Evolutionary conservation across 2,797 vertebrate genomes (phyloP).

Genomic region (Helicolenus hilgendorfi): DNA sequence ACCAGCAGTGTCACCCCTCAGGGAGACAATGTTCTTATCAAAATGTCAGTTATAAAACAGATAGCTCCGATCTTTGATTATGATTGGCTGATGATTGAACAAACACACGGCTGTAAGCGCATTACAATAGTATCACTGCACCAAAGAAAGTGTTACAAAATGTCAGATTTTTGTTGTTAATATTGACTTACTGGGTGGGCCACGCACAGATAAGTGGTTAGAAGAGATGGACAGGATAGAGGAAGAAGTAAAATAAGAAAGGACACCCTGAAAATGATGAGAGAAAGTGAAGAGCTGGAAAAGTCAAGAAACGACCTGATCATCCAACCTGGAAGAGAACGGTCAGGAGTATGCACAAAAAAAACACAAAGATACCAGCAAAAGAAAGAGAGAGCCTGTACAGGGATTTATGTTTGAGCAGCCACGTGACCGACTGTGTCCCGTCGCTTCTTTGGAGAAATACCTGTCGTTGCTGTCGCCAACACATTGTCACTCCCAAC

Average conservation of each 20-base stretch:
- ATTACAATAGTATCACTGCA: neutral
- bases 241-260: neutral
- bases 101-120: neutral
- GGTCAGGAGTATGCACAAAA: neutral
- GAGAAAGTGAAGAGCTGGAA: neutral
- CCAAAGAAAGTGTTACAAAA: neutral
- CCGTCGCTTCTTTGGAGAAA: no score
- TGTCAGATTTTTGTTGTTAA: neutral
- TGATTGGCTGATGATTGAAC: neutral
- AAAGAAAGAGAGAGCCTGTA: neutral
- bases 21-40: conserved; percentile 4
- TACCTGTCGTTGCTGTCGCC: no score
- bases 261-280: neutral
- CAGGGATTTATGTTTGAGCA: neutral
- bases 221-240: neutral
- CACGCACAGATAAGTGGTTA: neutral
- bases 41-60: neutral
- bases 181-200: neutral
- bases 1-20: neutral
- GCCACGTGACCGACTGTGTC: no score
- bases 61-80: neutral
- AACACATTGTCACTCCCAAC: no score
- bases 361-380: neutral
- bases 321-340: neutral
- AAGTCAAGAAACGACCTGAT: neutral